A percentile compares a stretch with the other conserved stretches of the same genome.
Conservation (phyloP, 37 sponge, comb jelly and placozoan genomes). For the Beroe forskalii region DNA sequence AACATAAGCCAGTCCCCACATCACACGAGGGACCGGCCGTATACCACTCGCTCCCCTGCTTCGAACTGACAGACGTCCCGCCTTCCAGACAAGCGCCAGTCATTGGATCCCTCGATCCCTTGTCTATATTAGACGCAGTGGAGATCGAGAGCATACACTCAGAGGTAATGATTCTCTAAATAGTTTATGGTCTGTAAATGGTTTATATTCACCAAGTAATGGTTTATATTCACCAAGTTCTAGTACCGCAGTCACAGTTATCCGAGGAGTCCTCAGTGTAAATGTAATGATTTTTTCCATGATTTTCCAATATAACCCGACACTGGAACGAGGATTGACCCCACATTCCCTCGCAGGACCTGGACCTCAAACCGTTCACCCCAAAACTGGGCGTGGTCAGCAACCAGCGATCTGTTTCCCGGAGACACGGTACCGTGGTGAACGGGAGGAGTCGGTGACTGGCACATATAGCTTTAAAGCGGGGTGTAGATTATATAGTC, state of each 20-base stretch:
- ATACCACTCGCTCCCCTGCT: slow-evolving; percentile 58
- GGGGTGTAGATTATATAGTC: no score
- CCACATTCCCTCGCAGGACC: neutral
- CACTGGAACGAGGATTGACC: no score
- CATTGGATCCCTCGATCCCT: slow-evolving; percentile 50
- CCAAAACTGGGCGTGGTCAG: neutral
- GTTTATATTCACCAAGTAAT: no score
- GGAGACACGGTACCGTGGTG: neutral
- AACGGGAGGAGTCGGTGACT: neutral
- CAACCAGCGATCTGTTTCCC: neutral
- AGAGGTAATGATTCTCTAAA: slow-evolving; percentile 9
- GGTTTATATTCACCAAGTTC: no score
- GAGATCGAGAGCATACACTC: slow-evolving; percentile 54
- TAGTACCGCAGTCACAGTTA: no score
- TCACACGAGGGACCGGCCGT: slow-evolving; percentile 50
- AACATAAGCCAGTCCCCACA: slow-evolving; percentile 34
- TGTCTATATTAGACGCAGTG: slow-evolving; percentile 54
- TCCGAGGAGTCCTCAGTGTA: no score
- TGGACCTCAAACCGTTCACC: slow-evolving; percentile 24
- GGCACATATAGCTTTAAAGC: no score
- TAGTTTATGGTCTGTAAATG: no score
- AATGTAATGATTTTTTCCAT: no score
- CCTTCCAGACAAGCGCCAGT: slow-evolving; percentile 31
- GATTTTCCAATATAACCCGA: no score
- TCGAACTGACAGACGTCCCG: slow-evolving; percentile 52